Base-by-base conservation (phyloP, 2,888 invertebrate genomes). In the Camponotus fellah region DNA sequence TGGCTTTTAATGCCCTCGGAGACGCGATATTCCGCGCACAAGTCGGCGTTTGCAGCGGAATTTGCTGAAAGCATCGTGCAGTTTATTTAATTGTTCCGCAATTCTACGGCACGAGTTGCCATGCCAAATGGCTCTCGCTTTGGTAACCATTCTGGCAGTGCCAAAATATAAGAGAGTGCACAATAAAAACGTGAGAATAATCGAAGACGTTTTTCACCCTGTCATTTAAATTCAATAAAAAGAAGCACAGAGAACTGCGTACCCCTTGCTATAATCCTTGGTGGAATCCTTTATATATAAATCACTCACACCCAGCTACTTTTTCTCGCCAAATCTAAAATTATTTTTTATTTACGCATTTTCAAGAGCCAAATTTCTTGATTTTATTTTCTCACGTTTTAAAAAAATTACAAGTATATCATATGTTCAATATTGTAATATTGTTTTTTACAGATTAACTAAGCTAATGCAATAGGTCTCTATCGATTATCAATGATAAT, bases 1-100 rank as follows among this genome's bases (percentile, higher is more conserved):
- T 26, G 60, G 75, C 58, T 80, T 80, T 80, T 75, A 79, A 79
- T 72, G 43, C 75, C 8, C 34, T 53, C 46, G 34, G 58, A 43
- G 74, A 74, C 21, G 34, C 74, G 77, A 79, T 72, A 58, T 77
- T 77, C 26, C 21, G 26, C 40, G 21, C n/a, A 40, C 56, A 56
- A n/a, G n/a, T 8, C 65, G 10, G 26, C 26, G 12, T 68, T 40
- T 37, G 12, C 53, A n/a, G 8, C 17, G 21, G 21, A 75, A 62
- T 46, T 60, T 58, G 12, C 21, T 46, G 58, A 72, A 72, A 72
- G 77, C 79, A 12, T 34, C 14, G 46, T 65, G 76, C 79, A 80
- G 60, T 80, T 80, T 80, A 80, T 75, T 80, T 80, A 80, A 80
- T 80, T 80, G 75, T 60, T 80, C 60, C 75, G 32, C 60, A 60